phyloP scores from a whole-genome alignment of 2,797 vertebrate genomes.

The Fringilla coelebs region DNA sequence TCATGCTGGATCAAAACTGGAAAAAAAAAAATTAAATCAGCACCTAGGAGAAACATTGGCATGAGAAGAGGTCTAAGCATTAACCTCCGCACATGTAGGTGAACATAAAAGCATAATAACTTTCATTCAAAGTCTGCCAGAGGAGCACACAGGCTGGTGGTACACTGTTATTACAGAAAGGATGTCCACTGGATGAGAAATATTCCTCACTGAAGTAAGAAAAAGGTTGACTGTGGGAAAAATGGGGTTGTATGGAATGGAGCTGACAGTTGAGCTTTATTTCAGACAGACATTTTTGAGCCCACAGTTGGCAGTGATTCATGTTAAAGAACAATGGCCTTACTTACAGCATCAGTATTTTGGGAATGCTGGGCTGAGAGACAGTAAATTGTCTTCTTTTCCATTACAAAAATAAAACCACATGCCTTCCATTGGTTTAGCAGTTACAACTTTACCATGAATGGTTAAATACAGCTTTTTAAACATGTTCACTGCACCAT shows the following conservation, averaged over 20 bases:
- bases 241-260: not conserved
- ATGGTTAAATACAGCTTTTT: not conserved
- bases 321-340: slow-evolving; percentile 27
- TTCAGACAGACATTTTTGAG: slow-evolving; percentile 33
- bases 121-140: not conserved
- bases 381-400: slow-evolving; percentile 9
- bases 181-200: not conserved
- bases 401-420: not conserved
- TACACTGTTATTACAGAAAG: not conserved
- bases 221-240: slow-evolving; percentile 13
- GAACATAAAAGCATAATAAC: not conserved
- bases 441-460: not conserved
- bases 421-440: not conserved
- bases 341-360: slow-evolving; percentile 12
- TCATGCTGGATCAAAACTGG: slow-evolving; percentile 20
- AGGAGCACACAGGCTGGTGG: not conserved
- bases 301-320: not conserved
- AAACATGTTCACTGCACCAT: not conserved
- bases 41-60: not conserved
- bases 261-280: slow-evolving; percentile 10
- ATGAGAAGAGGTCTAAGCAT: not conserved
- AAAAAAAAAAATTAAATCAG: not conserved
- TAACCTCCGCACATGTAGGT: not conserved
- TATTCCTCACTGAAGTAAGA: not conserved
- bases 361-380: not conserved